Conservation (phyloP, 2,113 vertebrate species). For the Trogon melanurus region DNA sequence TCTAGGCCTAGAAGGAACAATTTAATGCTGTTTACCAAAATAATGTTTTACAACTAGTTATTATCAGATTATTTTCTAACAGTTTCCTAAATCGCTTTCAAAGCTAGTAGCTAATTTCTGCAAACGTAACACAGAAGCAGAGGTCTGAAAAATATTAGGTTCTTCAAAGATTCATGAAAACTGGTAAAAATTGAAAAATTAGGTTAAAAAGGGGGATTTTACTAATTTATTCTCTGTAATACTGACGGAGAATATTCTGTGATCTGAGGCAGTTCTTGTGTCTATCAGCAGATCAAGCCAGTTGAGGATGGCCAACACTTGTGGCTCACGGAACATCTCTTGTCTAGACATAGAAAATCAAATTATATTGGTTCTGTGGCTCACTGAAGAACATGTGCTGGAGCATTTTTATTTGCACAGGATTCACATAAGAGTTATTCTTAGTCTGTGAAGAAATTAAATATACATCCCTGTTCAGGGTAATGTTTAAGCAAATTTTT, state of each 20-base stretch:
- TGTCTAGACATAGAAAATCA: background rate
- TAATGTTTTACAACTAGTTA: background rate
- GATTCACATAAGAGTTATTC: background rate
- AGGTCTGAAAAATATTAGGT: background rate
- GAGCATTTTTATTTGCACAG: background rate
- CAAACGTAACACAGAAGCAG: background rate
- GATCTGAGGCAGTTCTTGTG: background rate
- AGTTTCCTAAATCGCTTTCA: background rate
- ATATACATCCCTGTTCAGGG: background rate
- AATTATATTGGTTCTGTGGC: background rate
- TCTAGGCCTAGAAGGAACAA: background rate
- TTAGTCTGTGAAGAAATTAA: background rate
- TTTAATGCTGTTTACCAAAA: background rate
- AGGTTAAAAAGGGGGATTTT: background rate
- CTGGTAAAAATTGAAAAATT: background rate
- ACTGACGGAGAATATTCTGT: background rate
- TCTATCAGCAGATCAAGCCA: fast-evolving
- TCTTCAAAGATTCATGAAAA: background rate
- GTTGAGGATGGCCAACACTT: fast-evolving
- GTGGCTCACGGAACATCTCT: background rate
- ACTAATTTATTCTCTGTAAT: background rate
- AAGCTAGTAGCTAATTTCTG: background rate
- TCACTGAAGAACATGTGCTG: fast-evolving
- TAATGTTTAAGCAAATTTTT: background rate
- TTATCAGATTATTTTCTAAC: background rate